Percentiles rank a stretch among this genome's conserved stretches.
Evolutionary conservation across 2,888 invertebrate genomes (phyloP).

Genomic region (Peribatodes rhomboidaria): DNA sequence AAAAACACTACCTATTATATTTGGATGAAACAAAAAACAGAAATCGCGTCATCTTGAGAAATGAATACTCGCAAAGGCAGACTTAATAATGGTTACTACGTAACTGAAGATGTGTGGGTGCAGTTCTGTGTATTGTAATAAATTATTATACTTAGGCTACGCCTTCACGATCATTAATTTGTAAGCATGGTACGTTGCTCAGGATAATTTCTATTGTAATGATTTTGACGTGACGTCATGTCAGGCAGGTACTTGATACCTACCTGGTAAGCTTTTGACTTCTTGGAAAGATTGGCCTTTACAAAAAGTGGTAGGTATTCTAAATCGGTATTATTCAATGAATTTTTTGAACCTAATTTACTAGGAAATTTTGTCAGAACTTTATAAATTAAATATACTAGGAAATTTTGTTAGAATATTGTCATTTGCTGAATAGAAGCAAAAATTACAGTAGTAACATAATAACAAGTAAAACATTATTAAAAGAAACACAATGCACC

Average conservation of each 20-base stretch:
- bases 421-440: too few species aligned
- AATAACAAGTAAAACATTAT: too few species aligned
- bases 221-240: neutral
- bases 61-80: slow-evolving; percentile 17
- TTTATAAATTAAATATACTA: too few species aligned
- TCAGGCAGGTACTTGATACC: neutral
- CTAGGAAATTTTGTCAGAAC: too few species aligned
- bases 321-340: too few species aligned
- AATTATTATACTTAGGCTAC: slow-evolving; percentile 9
- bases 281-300: neutral
- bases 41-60: slow-evolving; percentile 28
- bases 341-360: too few species aligned
- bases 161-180: neutral
- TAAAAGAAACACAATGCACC: too few species aligned
- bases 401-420: too few species aligned
- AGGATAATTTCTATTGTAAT: neutral
- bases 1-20: slow-evolving; percentile 27
- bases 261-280: neutral
- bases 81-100: neutral
- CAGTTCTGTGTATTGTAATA: slow-evolving; percentile 10
- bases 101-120: slow-evolving; percentile 7
- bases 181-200: slow-evolving; percentile 5
- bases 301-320: too few species aligned
- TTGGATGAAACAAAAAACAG: slow-evolving; percentile 21
- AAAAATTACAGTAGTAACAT: too few species aligned